These are phyloP conservation scores for Pseudochaenichthys georgianus DNA, from an alignment of 2,797 vertebrate species.

Conservation along the genomic window DNA sequence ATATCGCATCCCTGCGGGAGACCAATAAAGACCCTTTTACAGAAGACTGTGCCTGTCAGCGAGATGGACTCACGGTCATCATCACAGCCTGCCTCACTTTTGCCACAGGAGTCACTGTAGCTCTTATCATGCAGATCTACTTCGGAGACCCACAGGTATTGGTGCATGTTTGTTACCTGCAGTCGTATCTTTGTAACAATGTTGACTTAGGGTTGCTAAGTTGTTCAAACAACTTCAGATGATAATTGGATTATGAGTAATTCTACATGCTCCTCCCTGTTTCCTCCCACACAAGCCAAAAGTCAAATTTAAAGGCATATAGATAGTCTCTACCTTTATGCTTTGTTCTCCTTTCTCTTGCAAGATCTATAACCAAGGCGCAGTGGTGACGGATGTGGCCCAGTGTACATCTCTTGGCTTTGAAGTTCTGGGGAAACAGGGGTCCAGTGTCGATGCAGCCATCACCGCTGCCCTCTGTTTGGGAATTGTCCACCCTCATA, in stretches of 20 bases:
- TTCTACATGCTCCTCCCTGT: not conserved
- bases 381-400: slow-evolving; percentile 93
- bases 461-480: slow-evolving; percentile 92
- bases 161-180: slow-evolving; percentile 16
- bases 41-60: slow-evolving; percentile 92
- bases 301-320: not conserved
- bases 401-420: slow-evolving; percentile 93
- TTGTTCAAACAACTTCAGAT: not conserved
- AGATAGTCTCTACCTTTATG: not conserved
- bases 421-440: slow-evolving; percentile 88
- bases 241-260: slow-evolving; percentile 20
- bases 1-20: slow-evolving; percentile 91
- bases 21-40: slow-evolving; percentile 92
- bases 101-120: slow-evolving; percentile 93
- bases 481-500: slow-evolving; percentile 94
- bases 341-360: slow-evolving; percentile 1
- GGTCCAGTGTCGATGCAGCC: slow-evolving; percentile 96
- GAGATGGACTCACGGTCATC: slow-evolving; percentile 95
- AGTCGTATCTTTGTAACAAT: slow-evolving; percentile 1
- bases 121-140: slow-evolving; percentile 98
- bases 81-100: slow-evolving; percentile 98
- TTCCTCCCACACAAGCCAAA: not conserved
- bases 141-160: slow-evolving; percentile 94
- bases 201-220: slow-evolving; percentile 3
- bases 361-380: slow-evolving; percentile 93